A percentile compares a stretch with the other conserved stretches of the same genome.
These are phyloP conservation scores for Erpornis zantholeuca DNA, from an alignment of 2,113 vertebrate genomes.

Conservation along the genomic window DNA sequence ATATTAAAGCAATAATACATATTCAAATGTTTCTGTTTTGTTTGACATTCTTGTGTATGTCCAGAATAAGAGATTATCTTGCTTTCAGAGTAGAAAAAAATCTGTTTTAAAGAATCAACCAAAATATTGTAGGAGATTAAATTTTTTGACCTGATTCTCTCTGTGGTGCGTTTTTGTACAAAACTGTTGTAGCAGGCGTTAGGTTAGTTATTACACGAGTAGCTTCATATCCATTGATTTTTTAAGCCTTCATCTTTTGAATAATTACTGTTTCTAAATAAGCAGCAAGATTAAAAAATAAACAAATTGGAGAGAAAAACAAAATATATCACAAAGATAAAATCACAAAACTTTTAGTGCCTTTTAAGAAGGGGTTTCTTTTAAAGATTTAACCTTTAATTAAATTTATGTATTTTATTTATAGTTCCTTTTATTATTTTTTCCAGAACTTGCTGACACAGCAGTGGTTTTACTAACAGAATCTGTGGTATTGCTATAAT, in stretches of 20 bases:
- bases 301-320: background rate
- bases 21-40: background rate
- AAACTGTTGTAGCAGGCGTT: background rate
- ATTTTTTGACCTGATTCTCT: background rate
- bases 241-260: conserved; percentile 25
- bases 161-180: background rate
- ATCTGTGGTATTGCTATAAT: conserved; percentile 46
- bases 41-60: background rate
- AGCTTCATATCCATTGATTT: conserved; percentile 4
- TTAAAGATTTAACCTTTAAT: conserved; percentile 54
- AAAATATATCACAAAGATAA: conserved; percentile 33
- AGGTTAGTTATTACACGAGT: background rate
- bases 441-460: conserved; percentile 37
- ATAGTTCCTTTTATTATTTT: conserved; percentile 43
- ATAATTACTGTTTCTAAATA: conserved; percentile 42
- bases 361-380: background rate
- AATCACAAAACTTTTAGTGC: background rate
- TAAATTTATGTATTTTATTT: conserved; percentile 62
- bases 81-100: background rate
- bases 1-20: background rate
- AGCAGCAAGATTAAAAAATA: background rate
- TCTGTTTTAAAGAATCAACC: background rate
- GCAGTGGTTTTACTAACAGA: conserved; percentile 19
- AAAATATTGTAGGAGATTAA: background rate
- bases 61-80: background rate